phyloP scores from a whole-genome alignment of 2,797 vertebrate genomes.

The Sebastiscus albofasciatus region DNA sequence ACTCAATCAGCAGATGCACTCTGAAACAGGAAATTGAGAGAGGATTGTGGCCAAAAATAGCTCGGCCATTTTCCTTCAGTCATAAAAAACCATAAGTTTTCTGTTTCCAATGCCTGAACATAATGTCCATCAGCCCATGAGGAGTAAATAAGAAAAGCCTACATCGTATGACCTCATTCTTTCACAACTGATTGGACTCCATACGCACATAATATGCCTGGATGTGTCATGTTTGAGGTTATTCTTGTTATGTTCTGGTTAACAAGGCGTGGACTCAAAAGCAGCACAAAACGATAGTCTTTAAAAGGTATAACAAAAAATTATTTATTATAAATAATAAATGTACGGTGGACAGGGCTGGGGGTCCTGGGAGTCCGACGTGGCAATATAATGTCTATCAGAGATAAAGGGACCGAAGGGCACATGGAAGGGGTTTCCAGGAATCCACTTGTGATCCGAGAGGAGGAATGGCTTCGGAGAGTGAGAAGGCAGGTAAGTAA shows the following conservation, averaged over 20 bases:
- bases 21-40: slow-evolving; percentile 42
- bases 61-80: neutral
- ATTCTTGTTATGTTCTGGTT: neutral
- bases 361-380: too few species aligned
- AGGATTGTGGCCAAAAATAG: neutral
- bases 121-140: neutral
- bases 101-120: neutral
- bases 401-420: too few species aligned
- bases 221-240: neutral
- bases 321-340: too few species aligned
- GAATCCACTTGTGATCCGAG: too few species aligned
- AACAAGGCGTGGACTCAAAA: too few species aligned
- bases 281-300: too few species aligned
- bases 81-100: neutral
- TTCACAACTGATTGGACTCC: neutral
- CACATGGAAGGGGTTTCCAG: too few species aligned
- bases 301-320: too few species aligned
- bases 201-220: neutral
- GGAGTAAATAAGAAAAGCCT: neutral
- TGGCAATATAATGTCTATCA: too few species aligned
- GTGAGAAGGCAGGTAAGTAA: too few species aligned
- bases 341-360: too few species aligned
- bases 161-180: neutral
- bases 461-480: too few species aligned
- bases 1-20: slow-evolving; percentile 15